Percentiles rank a stretch among this genome's conserved stretches.
Evolutionary conservation across 2,888 invertebrate species (phyloP).

Genomic region (Hololepta plana): DNA sequence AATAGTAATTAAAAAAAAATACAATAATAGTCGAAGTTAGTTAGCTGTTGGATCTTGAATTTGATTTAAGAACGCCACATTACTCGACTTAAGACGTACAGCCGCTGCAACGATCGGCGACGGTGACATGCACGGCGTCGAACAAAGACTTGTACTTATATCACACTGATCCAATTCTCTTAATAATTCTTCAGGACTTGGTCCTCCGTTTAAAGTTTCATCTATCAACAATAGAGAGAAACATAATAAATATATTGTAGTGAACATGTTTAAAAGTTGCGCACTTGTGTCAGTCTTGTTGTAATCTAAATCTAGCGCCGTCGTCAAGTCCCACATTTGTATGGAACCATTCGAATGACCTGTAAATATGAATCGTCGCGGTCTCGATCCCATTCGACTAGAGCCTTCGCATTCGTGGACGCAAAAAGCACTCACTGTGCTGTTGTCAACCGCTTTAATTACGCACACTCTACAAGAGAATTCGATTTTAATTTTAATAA

Average conservation of each 20-base stretch:
- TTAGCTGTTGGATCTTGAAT: constrained; percentile 21
- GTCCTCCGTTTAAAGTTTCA: constrained; percentile 68
- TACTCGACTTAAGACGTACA: constrained; percentile 37
- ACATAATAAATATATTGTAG: constrained; percentile 5
- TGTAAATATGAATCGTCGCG: constrained; percentile 75
- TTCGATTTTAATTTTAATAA: neutral
- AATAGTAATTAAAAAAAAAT: no score
- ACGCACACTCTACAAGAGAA: constrained; percentile 59
- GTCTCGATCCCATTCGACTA: constrained; percentile 76
- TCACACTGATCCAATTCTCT: constrained; percentile 88
- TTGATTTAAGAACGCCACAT: constrained; percentile 43
- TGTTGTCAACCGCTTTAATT: constrained; percentile 85
- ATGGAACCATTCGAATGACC: constrained; percentile 86
- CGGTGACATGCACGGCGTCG: constrained; percentile 65
- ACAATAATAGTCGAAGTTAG: no score
- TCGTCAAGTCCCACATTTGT: constrained; percentile 98
- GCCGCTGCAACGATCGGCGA: constrained; percentile 35
- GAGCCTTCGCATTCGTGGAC: constrained; percentile 97
- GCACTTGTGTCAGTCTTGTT: constrained; percentile 32
- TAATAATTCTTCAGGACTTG: constrained; percentile 78
- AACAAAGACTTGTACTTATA: constrained; percentile 59
- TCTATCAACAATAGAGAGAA: constrained; percentile 24
- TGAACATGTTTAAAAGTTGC: constrained; percentile 1
- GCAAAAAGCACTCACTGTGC: constrained; percentile 86
- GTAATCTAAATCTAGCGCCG: constrained; percentile 65